A percentile compares a stretch with the other conserved stretches of the same genome.
Evolutionary conservation across 2,113 vertebrate species (phyloP).

Genomic region (Lynx canadensis): DNA sequence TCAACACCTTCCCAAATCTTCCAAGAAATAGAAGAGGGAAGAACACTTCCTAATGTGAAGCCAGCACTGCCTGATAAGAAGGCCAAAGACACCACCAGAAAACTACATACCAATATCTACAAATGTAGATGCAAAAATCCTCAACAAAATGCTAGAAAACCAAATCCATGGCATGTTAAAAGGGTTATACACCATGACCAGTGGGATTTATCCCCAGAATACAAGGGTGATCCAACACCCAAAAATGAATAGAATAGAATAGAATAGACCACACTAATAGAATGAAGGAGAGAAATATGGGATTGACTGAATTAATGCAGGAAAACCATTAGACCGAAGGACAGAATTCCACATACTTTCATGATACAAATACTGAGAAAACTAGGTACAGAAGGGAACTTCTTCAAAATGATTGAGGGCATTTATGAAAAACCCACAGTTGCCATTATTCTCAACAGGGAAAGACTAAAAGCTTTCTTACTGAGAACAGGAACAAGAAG

Average conservation of each 20-base stretch:
- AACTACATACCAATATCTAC: not conserved
- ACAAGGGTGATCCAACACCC: not conserved
- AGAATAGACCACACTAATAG: not conserved
- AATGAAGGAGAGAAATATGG: not conserved
- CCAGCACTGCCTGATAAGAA: not conserved
- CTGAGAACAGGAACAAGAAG: not conserved
- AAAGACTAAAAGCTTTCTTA: too few relatives aligned
- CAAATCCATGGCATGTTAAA: not conserved
- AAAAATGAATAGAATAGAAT: not conserved
- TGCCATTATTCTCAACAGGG: accelerated
- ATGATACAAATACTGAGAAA: not conserved
- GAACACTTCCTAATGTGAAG: not conserved
- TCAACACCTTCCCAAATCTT: not conserved
- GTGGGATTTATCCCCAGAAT: not conserved
- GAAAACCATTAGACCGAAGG: not conserved
- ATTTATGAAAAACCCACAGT: not conserved
- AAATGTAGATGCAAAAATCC: not conserved
- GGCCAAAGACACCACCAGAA: not conserved
- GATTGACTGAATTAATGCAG: not conserved
- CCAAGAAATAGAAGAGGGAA: not conserved
- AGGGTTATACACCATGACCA: too few relatives aligned
- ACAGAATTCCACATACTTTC: not conserved
- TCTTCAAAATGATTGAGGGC: not conserved
- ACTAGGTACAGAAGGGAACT: not conserved
- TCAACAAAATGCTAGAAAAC: too few relatives aligned